Conservation (phyloP, 53 echinoderm and acorn worm species). For the Echinometra lucunter region DNA sequence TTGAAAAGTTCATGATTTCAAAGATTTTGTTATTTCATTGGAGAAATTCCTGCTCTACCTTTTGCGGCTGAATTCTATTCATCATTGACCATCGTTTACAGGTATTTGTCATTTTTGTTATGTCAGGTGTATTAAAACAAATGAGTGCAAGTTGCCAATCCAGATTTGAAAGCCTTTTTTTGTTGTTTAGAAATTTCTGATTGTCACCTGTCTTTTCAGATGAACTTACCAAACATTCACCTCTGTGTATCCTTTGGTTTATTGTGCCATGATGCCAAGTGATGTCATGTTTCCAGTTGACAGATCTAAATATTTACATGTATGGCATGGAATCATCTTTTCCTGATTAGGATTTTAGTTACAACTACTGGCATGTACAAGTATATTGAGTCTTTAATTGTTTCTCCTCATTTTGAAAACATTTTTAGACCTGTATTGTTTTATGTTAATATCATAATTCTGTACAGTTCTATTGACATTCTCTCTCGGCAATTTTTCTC, state of each 20-base stretch:
- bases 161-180: background rate
- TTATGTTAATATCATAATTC: background rate
- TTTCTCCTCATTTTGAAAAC: background rate
- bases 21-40: background rate
- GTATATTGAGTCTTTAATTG: background rate
- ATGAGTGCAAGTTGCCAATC: background rate
- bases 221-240: background rate
- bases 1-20: background rate
- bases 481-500: background rate
- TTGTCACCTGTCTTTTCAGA: background rate
- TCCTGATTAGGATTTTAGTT: background rate
- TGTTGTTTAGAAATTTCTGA: background rate
- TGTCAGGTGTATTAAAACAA: conserved; percentile 9
- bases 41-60: background rate
- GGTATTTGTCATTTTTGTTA: background rate
- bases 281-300: background rate
- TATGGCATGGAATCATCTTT: background rate
- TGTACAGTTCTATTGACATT: background rate
- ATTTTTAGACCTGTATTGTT: background rate
- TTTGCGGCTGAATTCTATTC: background rate
- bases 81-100: background rate
- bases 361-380: background rate
- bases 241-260: background rate
- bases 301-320: background rate
- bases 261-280: background rate